Evolutionary conservation across 64 coral and sea anemone genomes (phyloP).

Genomic region (Montipora capricornis): DNA sequence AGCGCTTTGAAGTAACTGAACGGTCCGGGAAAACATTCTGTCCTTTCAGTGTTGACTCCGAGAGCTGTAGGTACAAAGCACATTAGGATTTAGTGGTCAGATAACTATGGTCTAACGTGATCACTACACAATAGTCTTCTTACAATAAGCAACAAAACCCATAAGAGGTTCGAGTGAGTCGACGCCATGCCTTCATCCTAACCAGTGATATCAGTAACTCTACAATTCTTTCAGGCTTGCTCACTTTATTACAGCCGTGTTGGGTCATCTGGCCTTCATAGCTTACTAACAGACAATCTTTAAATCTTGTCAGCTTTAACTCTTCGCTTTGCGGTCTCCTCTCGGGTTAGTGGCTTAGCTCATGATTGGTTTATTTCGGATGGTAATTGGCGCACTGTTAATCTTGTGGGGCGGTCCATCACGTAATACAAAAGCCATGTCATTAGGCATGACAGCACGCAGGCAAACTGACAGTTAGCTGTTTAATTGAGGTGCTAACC

Average conservation of each 20-base stretch:
- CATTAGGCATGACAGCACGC: slow-evolving; percentile 52
- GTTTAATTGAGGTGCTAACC: slow-evolving; percentile 57
- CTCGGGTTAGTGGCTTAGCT: slow-evolving; percentile 6
- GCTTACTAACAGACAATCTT: slow-evolving; percentile 53
- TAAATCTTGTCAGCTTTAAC: slow-evolving; percentile 43
- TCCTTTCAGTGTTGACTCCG: slow-evolving; percentile 22
- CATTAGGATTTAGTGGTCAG: slow-evolving; percentile 34
- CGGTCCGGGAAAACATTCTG: slow-evolving; percentile 15
- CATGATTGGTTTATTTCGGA: slow-evolving; percentile 30
- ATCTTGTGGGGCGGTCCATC: slow-evolving; percentile 41
- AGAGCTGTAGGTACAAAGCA: slow-evolving; percentile 35
- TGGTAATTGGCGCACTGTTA: slow-evolving; percentile 53
- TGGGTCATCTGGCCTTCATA: slow-evolving; percentile 50
- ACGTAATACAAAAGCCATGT: slow-evolving; percentile 35
- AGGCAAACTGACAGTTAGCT: slow-evolving; percentile 23
- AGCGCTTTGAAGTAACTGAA: neutral
- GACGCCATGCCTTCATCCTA: slow-evolving; percentile 57
- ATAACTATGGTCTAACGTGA: slow-evolving; percentile 36
- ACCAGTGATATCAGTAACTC: slow-evolving; percentile 2
- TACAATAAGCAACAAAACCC: slow-evolving; percentile 52
- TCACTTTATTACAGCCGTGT: slow-evolving; percentile 8
- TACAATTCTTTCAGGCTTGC: neutral
- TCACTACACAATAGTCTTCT: slow-evolving; percentile 21
- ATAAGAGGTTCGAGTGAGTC: slow-evolving; percentile 22
- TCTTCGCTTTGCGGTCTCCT: slow-evolving; percentile 34